These are phyloP conservation scores for Cactoblastis cactorum DNA, from an alignment of 2,888 invertebrate species.

Conservation along the genomic window DNA sequence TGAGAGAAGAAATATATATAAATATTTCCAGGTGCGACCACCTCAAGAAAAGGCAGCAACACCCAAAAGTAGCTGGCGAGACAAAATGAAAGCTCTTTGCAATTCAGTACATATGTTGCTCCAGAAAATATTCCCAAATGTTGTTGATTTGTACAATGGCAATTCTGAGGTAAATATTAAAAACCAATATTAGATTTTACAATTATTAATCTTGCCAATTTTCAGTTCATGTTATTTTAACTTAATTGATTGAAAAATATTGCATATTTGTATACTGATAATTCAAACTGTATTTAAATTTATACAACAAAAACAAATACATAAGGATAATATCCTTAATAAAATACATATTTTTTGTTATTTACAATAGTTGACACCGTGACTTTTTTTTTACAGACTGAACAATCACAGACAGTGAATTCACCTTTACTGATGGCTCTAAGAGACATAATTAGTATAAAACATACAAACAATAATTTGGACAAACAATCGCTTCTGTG, in stretches of 20 bases:
- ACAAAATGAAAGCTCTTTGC: constrained; percentile 54
- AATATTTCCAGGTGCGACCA: constrained; percentile 59
- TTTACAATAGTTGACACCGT: too few species aligned
- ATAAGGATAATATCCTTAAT: too few species aligned
- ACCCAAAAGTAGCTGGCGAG: constrained; percentile 61
- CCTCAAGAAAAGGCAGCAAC: constrained; percentile 56
- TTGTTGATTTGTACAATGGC: constrained; percentile 45
- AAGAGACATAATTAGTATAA: constrained; percentile 28
- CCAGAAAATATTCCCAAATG: constrained; percentile 44
- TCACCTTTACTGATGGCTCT: constrained; percentile 40
- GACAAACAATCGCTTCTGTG: constrained; percentile 38
- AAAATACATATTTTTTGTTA: too few species aligned
- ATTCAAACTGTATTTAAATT: too few species aligned
- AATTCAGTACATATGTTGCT: constrained; percentile 50
- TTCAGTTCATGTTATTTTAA: background rate
- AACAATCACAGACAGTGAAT: constrained; percentile 21
- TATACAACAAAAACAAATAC: too few species aligned
- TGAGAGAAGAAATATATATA: too few species aligned
- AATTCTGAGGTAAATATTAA: background rate
- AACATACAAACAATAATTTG: constrained; percentile 8
- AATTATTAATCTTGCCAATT: background rate
- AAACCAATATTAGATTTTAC: background rate
- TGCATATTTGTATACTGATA: too few species aligned
- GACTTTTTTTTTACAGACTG: constrained; percentile 23
- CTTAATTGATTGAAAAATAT: too few species aligned